Evolutionary conservation across 2,888 invertebrate species (phyloP).

Genomic region (Sussaba pulchella): DNA sequence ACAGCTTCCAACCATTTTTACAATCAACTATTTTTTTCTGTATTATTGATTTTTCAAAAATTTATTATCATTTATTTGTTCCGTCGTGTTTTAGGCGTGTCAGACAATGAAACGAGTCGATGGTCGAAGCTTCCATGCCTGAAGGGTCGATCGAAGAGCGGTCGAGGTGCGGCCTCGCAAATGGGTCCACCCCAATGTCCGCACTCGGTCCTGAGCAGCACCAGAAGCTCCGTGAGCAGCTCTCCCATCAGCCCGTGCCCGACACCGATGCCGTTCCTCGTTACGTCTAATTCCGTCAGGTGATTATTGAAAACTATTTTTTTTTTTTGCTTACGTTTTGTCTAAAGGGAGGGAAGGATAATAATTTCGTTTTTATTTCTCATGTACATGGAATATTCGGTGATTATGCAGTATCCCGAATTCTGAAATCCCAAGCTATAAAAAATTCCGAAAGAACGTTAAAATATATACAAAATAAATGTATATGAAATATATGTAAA

Average conservation of each 20-base stretch:
- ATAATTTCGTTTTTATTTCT: no score
- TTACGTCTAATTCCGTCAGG: slow-evolving; percentile 90
- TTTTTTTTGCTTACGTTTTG: neutral
- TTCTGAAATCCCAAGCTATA: no score
- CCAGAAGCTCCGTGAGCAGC: slow-evolving; percentile 88
- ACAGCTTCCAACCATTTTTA: neutral
- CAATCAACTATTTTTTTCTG: neutral
- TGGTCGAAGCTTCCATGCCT: slow-evolving; percentile 81
- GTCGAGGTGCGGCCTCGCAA: slow-evolving; percentile 79
- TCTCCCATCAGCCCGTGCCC: slow-evolving; percentile 90
- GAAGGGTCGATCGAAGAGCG: slow-evolving; percentile 76
- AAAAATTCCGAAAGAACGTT: no score
- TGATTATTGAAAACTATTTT: slow-evolving; percentile 79
- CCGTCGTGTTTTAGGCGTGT: slow-evolving; percentile 70
- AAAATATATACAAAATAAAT: no score
- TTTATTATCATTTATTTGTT: slow-evolving; percentile 22
- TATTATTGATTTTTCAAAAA: no score
- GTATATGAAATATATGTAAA: no score
- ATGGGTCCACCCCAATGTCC: slow-evolving; percentile 89
- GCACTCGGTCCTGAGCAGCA: slow-evolving; percentile 89
- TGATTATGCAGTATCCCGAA: no score
- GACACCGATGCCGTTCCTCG: slow-evolving; percentile 91
- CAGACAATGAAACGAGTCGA: slow-evolving; percentile 77
- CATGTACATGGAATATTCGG: no score
- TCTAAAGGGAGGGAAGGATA: no score